Conservation (phyloP, 1,140 invertebrate species). For the Ceratina australensis region DNA sequence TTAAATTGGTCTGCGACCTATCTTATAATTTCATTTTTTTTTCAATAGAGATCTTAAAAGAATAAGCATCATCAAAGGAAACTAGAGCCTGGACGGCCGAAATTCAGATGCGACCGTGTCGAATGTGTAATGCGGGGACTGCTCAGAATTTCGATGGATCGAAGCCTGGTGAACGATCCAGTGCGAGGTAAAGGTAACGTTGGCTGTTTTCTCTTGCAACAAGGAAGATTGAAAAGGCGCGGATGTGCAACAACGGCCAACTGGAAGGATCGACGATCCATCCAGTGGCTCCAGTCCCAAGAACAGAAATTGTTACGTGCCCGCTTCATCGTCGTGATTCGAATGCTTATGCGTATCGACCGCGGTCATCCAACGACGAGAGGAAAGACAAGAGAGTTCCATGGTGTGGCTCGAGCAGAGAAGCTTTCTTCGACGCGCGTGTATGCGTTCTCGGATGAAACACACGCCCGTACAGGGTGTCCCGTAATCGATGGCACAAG, state of each 20-base stretch:
- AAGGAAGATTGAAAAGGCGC: conserved; percentile 28
- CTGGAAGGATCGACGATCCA: conserved; percentile 61
- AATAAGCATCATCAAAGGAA: no score
- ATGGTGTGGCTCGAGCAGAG: conserved; percentile 58
- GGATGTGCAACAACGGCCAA: conserved; percentile 47
- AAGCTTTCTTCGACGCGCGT: conserved; percentile 58
- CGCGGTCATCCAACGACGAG: conserved; percentile 61
- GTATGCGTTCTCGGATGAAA: neutral
- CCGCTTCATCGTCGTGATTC: conserved; percentile 65
- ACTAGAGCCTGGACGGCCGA: no score
- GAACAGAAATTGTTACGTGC: conserved; percentile 74
- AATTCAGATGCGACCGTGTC: no score
- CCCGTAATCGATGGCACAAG: no score
- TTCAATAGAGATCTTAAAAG: no score
- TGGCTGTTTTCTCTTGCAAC: neutral
- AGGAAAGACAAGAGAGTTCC: conserved; percentile 58
- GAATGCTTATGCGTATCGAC: conserved; percentile 66
- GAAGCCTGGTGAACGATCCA: neutral
- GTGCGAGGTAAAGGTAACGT: neutral
- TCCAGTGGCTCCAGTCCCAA: conserved; percentile 67
- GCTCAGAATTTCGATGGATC: neutral
- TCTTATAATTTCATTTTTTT: no score
- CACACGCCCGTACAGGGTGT: conserved; percentile 6
- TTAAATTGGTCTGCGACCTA: no score
- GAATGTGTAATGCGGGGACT: no score